phyloP scores from a whole-genome alignment of 2,888 invertebrate species.

The Philaethria dido region DNA sequence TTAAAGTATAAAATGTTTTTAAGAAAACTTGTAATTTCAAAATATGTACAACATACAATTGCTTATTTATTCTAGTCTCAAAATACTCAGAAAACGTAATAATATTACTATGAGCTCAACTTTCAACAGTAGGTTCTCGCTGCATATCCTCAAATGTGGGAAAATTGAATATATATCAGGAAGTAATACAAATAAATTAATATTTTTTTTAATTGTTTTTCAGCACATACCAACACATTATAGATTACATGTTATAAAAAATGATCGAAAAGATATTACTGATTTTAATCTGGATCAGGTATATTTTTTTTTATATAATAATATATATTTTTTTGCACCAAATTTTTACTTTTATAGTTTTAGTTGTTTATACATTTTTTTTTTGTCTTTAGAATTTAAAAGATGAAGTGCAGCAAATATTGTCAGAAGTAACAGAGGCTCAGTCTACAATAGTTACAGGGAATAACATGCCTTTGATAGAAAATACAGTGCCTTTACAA shows the following conservation, averaged over 20 bases:
- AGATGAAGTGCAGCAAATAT: slow-evolving; percentile 59
- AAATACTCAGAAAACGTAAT: too few relatives aligned
- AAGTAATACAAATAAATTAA: background rate
- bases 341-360: too few relatives aligned
- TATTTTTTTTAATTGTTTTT: slow-evolving; percentile 42
- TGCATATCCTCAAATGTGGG: too few relatives aligned
- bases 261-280: slow-evolving; percentile 57
- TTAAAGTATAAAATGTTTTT: background rate
- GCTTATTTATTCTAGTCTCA: too few relatives aligned
- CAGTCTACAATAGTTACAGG: slow-evolving; percentile 61
- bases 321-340: too few relatives aligned
- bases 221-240: slow-evolving; percentile 75
- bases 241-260: slow-evolving; percentile 65
- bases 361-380: too few relatives aligned
- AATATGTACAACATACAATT: too few relatives aligned
- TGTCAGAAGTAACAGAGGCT: slow-evolving; percentile 50
- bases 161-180: too few relatives aligned
- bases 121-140: too few relatives aligned
- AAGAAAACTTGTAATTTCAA: too few relatives aligned
- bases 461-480: slow-evolving; percentile 55
- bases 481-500: slow-evolving; percentile 57
- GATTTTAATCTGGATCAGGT: slow-evolving; percentile 54
- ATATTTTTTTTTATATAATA: slow-evolving; percentile 31
- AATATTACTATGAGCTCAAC: too few relatives aligned
- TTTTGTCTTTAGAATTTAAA: slow-evolving; percentile 52